Percentiles rank a stretch among this genome's conserved stretches.
Conservation (phyloP, 2,113 vertebrate genomes). For the Fulmarus glacialis region DNA sequence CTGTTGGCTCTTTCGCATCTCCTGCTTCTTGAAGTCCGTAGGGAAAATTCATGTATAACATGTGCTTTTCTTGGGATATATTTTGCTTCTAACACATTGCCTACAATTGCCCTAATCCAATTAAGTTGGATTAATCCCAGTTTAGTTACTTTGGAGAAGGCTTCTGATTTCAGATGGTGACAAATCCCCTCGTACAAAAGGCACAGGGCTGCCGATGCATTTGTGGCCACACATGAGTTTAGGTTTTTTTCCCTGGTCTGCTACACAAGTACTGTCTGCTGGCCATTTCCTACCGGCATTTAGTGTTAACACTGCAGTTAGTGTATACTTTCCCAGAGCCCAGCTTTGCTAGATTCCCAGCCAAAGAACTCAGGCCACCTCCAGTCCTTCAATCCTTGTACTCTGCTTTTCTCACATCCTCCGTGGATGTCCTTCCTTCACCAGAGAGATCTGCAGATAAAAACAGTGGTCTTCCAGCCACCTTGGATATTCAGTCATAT, state of each 20-base stretch:
- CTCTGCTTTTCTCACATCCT: neutral
- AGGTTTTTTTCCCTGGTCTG: neutral
- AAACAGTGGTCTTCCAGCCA: neutral
- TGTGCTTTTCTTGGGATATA: neutral
- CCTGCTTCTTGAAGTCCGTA: neutral
- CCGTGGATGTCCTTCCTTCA: neutral
- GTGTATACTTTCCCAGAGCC: neutral
- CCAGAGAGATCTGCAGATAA: neutral
- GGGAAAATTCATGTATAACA: neutral
- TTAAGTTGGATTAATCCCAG: neutral
- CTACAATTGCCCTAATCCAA: neutral
- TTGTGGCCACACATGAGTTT: neutral
- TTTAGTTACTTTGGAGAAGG: neutral
- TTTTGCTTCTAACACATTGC: neutral
- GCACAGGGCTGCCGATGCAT: neutral
- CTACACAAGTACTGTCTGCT: neutral
- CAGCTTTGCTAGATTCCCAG: neutral
- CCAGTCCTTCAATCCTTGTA: neutral
- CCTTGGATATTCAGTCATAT: neutral
- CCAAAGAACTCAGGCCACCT: neutral
- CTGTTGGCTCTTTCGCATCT: neutral
- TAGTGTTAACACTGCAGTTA: neutral
- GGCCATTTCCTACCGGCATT: neutral
- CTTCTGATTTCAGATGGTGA: neutral
- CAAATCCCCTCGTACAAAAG: accelerated